Evolutionary conservation across 1,140 invertebrate genomes (phyloP).

Genomic region (Centruroides sculpturatus): DNA sequence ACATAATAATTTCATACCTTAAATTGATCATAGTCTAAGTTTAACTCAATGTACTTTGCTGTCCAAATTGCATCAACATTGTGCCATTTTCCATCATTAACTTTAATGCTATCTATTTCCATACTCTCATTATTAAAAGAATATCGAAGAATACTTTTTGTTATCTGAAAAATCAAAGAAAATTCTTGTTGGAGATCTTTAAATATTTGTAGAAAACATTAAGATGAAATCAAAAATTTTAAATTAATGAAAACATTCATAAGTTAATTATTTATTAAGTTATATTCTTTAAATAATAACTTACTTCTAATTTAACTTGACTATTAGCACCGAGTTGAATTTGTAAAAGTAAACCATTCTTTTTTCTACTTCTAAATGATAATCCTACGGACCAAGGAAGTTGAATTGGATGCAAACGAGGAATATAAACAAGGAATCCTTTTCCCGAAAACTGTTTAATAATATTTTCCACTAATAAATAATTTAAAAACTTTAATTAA

Average conservation of each 20-base stretch:
- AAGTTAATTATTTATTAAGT: too few species aligned
- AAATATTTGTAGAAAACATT: too few species aligned
- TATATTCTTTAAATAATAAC: neutral
- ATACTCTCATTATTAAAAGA: conserved; percentile 9
- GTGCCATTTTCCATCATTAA: conserved; percentile 57
- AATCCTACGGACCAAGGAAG: conserved; percentile 77
- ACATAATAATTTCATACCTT: neutral
- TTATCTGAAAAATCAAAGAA: neutral
- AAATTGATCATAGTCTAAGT: conserved; percentile 54
- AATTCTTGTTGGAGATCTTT: too few species aligned
- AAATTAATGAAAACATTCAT: too few species aligned
- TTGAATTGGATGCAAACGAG: conserved; percentile 62
- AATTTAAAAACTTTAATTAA: neutral
- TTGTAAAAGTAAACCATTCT: conserved; percentile 62
- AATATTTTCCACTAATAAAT: conserved; percentile 9
- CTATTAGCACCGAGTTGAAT: conserved; percentile 49
- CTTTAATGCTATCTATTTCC: conserved; percentile 20
- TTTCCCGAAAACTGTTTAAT: conserved; percentile 28
- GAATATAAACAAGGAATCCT: conserved; percentile 65
- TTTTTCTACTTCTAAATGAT: conserved; percentile 55
- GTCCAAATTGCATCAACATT: conserved; percentile 76
- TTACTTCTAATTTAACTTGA: conserved; percentile 5
- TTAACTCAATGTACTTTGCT: conserved; percentile 58
- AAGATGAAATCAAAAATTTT: neutral
- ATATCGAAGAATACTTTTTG: conserved; percentile 5